These are phyloP conservation scores for Caenorhabditis uteleia DNA, from an alignment of 2,888 invertebrate species.

Conservation along the genomic window DNA sequence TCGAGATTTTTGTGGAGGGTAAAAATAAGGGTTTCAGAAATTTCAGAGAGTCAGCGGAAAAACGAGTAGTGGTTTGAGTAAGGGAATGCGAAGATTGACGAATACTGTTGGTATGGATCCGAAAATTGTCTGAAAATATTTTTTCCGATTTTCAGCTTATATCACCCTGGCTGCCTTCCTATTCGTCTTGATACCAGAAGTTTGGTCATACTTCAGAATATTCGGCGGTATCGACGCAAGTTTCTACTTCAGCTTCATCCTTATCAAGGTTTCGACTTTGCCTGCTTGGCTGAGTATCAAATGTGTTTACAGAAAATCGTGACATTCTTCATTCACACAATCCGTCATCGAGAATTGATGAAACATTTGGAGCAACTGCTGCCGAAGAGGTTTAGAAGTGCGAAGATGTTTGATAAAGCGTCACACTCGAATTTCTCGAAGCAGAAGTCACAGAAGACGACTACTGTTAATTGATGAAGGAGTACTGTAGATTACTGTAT, in stretches of 20 bases:
- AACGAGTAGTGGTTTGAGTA: conserved; percentile 13
- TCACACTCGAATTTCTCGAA: no score
- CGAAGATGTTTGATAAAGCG: no score
- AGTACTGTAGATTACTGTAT: no score
- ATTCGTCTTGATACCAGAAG: conserved; percentile 23
- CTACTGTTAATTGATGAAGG: no score
- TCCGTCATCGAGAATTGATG: no score
- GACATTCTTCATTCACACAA: no score
- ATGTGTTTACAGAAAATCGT: no score
- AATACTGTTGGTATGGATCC: conserved; percentile 22
- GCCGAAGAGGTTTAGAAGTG: no score
- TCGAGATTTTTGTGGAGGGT: not conserved
- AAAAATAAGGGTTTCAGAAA: conserved; percentile 21
- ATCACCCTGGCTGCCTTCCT: conserved; percentile 23
- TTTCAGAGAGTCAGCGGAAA: conserved; percentile 32
- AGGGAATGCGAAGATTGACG: conserved; percentile 32
- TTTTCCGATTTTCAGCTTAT: conserved; percentile 8
- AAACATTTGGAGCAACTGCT: no score
- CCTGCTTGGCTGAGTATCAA: no score
- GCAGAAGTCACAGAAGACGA: no score
- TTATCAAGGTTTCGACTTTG: conserved; percentile 29
- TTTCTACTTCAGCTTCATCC: conserved; percentile 21
- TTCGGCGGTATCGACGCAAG: conserved; percentile 28
- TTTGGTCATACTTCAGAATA: conserved; percentile 21
- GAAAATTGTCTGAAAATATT: not conserved